These are phyloP conservation scores for Eutolmus rufibarbis DNA, from an alignment of 2,888 invertebrate genomes.

Conservation along the genomic window DNA sequence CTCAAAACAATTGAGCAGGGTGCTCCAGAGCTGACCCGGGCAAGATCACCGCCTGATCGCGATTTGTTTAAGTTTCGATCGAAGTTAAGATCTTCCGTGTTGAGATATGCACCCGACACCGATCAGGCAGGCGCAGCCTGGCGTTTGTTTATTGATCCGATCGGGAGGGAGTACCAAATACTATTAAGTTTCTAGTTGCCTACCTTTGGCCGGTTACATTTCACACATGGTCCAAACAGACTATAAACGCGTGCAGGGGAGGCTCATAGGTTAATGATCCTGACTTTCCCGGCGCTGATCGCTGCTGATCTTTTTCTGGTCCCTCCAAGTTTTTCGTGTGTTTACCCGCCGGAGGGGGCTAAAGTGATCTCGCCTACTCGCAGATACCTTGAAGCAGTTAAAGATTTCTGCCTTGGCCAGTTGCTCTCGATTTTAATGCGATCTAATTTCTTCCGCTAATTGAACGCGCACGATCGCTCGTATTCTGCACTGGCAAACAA, in stretches of 20 bases:
- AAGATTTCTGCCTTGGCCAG: not conserved
- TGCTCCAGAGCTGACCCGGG: not conserved
- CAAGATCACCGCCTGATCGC: not conserved
- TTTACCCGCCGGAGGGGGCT: not conserved
- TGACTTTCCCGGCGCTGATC: not conserved
- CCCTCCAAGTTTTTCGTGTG: not conserved
- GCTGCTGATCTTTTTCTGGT: not conserved
- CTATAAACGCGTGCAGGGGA: not conserved
- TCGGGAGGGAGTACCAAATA: not conserved
- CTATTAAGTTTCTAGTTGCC: not conserved
- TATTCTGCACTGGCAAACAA: not conserved
- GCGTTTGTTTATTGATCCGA: not conserved
- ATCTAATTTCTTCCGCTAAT: constrained; percentile 11
- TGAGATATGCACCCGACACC: constrained; percentile 9
- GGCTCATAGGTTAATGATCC: not conserved
- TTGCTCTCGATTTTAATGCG: constrained; percentile 6
- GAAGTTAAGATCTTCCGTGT: constrained; percentile 23
- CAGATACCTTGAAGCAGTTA: not conserved
- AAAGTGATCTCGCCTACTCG: not conserved
- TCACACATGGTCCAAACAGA: not conserved
- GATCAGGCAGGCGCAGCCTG: not conserved
- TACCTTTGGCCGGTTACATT: not conserved
- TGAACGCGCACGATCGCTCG: not conserved
- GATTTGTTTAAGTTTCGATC: constrained; percentile 15
- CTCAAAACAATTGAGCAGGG: not conserved